Base-by-base conservation (phyloP, 1,140 invertebrate species). In the Drosophila tsacasi region DNA sequence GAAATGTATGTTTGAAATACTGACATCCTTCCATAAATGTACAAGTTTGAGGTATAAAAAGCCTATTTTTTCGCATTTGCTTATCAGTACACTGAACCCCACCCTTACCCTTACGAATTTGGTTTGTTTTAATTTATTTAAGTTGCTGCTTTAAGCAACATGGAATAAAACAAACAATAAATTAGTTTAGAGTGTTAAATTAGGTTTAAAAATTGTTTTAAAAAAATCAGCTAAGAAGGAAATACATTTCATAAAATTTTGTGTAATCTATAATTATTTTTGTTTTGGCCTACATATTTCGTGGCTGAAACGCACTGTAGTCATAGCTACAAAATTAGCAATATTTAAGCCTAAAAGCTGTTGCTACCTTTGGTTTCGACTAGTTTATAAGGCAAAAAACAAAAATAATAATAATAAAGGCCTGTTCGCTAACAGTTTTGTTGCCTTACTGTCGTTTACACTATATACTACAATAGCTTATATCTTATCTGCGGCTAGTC, bases 401-500 rank as follows among this genome's bases (percentile, higher is more conserved):
- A 27, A 27, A 27, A 27, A 25, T 25, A 10, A 10, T 15, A n/a
- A 21, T 17, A 68, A 21, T 67, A 27, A 17, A 42, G 44, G 25
- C 62, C 35, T 42, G 3, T 25, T 66, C 13, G 39, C n/a, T 19
- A 69, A 69, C 35, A 49, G 30, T 69, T 49, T 39, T 30, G 12
- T 47, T 39, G 52, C 35, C 32, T 58, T 58, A 27, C 35, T 49
- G 66, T 12, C 50, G 35, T 59, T 49, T 71, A 72, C 37, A 73
- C 15, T 73, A 72, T 71, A 72, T 72, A 72, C 21, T 73, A 73
- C 46, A 73, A 52, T 27, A 21, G 46, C 1, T 21, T 50, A 42
- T 74, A 74, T 74, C 71, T 74, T 74, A 74, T 74, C 71, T 60
- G 21, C 17, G 35, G 39, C 40, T 72, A 60, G 68, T 74, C 68